Conservation (phyloP, 2,113 vertebrate species). For the Dicentrarchus labrax region DNA sequence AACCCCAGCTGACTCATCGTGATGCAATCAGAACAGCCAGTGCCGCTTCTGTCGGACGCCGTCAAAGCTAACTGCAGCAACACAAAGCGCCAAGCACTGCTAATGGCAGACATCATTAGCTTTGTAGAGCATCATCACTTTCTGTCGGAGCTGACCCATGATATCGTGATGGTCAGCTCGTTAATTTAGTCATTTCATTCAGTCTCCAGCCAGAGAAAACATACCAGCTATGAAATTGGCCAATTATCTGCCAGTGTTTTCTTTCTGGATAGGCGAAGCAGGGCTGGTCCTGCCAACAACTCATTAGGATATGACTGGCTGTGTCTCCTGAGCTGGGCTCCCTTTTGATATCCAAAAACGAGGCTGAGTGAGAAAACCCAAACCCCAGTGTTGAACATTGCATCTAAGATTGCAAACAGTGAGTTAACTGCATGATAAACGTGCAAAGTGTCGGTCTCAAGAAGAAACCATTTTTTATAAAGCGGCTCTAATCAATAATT, state of each 20-base stretch:
- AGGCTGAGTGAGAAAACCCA: constrained; percentile 20
- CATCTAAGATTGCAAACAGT: constrained; percentile 29
- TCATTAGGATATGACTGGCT: constrained; percentile 67
- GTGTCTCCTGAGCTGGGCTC: constrained; percentile 40
- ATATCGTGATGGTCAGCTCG: constrained; percentile 61
- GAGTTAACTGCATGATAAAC: not conserved
- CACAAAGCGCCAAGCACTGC: constrained; percentile 8
- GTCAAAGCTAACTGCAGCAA: constrained; percentile 16
- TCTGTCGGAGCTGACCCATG: constrained; percentile 33
- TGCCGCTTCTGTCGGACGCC: constrained; percentile 6
- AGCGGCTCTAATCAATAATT: not conserved
- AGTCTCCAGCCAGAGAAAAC: constrained; percentile 62
- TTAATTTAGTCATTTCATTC: constrained; percentile 51
- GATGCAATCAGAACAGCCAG: constrained; percentile 19
- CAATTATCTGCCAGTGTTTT: constrained; percentile 68
- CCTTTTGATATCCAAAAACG: constrained; percentile 28
- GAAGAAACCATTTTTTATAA: not conserved
- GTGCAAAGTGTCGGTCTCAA: too few relatives aligned
- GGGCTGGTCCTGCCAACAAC: constrained; percentile 37
- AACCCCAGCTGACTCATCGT: not conserved
- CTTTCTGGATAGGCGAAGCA: constrained; percentile 42
- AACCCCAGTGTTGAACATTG: not conserved
- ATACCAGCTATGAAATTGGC: constrained; percentile 62
- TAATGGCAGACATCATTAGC: constrained; percentile 66
- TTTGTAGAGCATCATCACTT: constrained; percentile 55